Base-by-base conservation (phyloP, 2,797 vertebrate species). In the Sphenopsis melanotis region DNA sequence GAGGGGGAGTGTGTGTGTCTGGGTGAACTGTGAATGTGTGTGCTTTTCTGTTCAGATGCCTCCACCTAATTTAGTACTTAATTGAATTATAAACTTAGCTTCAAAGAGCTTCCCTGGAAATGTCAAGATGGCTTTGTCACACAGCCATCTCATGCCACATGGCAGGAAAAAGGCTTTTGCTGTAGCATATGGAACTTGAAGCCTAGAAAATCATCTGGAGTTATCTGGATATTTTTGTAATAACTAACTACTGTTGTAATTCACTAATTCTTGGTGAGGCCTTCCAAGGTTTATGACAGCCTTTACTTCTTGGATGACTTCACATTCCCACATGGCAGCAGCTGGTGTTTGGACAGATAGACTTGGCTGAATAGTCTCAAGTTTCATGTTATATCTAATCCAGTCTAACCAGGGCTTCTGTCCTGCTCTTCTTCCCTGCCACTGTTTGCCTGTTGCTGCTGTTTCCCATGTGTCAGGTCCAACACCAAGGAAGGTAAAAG, bases 1-100 rank as follows among this genome's bases (percentile, higher is more conserved):
- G 10, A 12, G 3, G 4, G 15, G 0, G 3, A 20, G 23, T 56
- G 3, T 11, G 24, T 59, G 15, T 57, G 10, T 30, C 23, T 36
- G 26, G 44, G 18, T 23, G n/a, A 53, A 16, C 23, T 23, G 22
- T 37, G 23, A 16, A 20, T 32, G 12, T 27, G 19, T 34, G 14
- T 10, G 6, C 18, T 55, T 61, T 84, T 72, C 68, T 21, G 7
- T 47, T 65, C 41, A 56, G 60, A 41, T 36, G 12, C 21, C 26
- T 83, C 30, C 22, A 64, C 34, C 53, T 83, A 57, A 53, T 79
- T 84, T 39, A 66, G 21, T 47, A 36, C 20, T 61, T 66, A 66
- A 29, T 44, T 68, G 11, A 74, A 50, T 83, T 84, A 74, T 24
- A 53, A 85, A 42, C 19, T 63, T 66, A 49, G 21, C 55, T 55